Conservation (phyloP, 2,888 invertebrate genomes). For the Eilema griseolum region DNA sequence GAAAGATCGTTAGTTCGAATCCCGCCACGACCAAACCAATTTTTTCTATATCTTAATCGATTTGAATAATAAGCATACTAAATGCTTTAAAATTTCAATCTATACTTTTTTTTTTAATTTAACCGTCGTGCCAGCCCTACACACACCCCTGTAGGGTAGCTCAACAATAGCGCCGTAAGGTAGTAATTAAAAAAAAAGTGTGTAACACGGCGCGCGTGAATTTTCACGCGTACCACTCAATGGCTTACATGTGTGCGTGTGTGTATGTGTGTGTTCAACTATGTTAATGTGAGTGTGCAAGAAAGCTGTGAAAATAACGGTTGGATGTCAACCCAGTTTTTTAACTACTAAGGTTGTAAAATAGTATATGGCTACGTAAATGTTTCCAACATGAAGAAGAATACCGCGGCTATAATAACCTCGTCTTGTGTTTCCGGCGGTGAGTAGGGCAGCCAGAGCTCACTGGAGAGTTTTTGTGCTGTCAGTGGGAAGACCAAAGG, state of each 20-base stretch:
- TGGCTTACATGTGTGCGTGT: slow-evolving; percentile 33
- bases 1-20: too few relatives aligned
- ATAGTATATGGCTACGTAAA: neutral
- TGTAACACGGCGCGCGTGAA: slow-evolving; percentile 75
- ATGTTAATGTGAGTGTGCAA: slow-evolving; percentile 5
- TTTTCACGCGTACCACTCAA: slow-evolving; percentile 79
- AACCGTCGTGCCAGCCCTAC: slow-evolving; percentile 63
- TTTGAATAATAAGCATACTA: too few relatives aligned
- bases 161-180: slow-evolving; percentile 81
- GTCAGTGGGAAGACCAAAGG: too few relatives aligned
- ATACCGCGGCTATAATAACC: too few relatives aligned
- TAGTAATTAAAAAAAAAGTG: slow-evolving; percentile 83
- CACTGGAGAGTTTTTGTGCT: too few relatives aligned
- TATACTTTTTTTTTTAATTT: neutral
- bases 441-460: too few relatives aligned
- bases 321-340: neutral
- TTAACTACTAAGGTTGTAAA: neutral
- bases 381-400: too few relatives aligned
- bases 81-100: too few relatives aligned
- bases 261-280: slow-evolving; percentile 18
- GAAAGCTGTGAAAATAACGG: neutral
- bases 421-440: too few relatives aligned
- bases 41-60: too few relatives aligned
- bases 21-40: too few relatives aligned
- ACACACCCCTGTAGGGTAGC: slow-evolving; percentile 73